These are phyloP conservation scores for Dendrocopos noguchii DNA, from an alignment of 2,113 vertebrate genomes.

Conservation along the genomic window DNA sequence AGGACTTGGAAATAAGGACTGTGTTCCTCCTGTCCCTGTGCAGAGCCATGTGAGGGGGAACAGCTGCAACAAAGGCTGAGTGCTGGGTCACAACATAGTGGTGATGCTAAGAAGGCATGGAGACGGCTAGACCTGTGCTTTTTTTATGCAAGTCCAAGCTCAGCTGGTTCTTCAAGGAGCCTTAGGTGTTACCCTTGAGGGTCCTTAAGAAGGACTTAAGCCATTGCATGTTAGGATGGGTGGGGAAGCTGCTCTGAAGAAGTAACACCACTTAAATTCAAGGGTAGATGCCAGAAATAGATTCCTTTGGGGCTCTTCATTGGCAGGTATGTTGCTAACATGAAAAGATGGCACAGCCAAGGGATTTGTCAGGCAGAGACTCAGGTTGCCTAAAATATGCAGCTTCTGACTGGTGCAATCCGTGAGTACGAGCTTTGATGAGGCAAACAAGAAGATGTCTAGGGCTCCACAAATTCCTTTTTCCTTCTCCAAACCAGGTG, in stretches of 20 bases:
- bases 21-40: fast-evolving
- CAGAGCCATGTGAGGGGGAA: fast-evolving
- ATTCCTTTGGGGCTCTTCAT: not conserved
- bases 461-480: not conserved
- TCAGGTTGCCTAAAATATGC: not conserved
- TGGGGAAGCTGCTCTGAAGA: not conserved
- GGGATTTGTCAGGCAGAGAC: not conserved
- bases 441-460: not conserved
- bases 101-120: not conserved
- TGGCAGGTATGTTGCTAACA: not conserved
- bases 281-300: not conserved
- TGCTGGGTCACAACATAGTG: fast-evolving
- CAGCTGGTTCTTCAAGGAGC: not conserved
- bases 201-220: fast-evolving
- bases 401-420: fast-evolving
- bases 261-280: not conserved
- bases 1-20: not conserved
- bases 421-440: not conserved
- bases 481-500: not conserved
- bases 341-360: not conserved
- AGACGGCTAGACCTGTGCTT: not conserved
- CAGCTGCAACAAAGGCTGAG: not conserved
- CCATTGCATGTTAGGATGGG: not conserved
- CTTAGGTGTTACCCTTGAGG: not conserved
- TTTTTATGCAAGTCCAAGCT: not conserved